Evolutionary conservation across 2,888 invertebrate genomes (phyloP), one percentile per base, ranked within the genome.

Genomic region (Clistopyga incitator): DNA sequence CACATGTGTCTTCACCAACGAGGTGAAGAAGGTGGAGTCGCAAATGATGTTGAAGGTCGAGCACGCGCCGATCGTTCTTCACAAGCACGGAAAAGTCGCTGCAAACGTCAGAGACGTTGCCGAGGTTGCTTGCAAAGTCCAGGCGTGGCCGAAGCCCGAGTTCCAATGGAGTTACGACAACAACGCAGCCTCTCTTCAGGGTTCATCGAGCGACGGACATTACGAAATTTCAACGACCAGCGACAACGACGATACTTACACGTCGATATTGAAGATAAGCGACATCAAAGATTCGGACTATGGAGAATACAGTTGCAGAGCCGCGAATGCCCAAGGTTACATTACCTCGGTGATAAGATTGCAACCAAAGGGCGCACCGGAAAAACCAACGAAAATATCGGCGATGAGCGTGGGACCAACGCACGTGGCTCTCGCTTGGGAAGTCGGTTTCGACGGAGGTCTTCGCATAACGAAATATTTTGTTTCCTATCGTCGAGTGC

Each of bases 41-140:
- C 96, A 97, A 85, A 98, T 98, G 97, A 97, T 97, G 93, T 94
- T 98, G 78, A 95, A 97, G 91, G 97, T 98, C 89, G 98, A 98
- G 94, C 98, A 98, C 93, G 96, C 97, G 91, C 98, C 98, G 1
- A 97, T 98, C 87, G 95, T 97, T 38, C 95, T 98, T 50, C 97
- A 97, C 91, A 96, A 97, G 89, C 97, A 97, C 92, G 96, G 96
- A 90, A 97, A 97, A 94, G 98, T 98, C 0, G 98, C 98, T 0
- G 98, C 96, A 90, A 98, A 98, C 91, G 93, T 97, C 6, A 95
- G 96, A 82, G 98, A 98, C 93, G 96, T 96, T 0, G 98, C 98
- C 0, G 97, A 97, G 92, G 97, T 98, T 29, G 95, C 96, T 0
- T 98, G 98, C 93, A 96, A 96, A 90, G 98, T 98, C 15, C 97